Evolutionary conservation across 2,113 vertebrate species (phyloP).

Genomic region (Syngnathus typhle): DNA sequence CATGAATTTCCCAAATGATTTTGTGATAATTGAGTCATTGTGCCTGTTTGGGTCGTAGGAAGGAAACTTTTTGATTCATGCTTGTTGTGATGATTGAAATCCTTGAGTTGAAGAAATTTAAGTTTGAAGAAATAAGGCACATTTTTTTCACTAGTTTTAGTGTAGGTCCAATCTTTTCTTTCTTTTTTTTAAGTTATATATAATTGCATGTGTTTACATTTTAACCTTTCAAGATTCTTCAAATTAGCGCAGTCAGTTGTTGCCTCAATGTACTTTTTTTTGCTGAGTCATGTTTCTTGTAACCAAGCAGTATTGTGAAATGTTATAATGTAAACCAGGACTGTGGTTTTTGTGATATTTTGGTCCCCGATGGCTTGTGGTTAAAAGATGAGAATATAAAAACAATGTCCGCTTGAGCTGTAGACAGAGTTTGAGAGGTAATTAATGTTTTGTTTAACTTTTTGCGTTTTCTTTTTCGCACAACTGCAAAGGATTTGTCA

Average conservation of each 20-base stretch:
- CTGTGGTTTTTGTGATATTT: neutral
- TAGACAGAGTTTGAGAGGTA: neutral
- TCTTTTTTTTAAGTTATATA: neutral
- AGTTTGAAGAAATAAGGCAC: too few species aligned
- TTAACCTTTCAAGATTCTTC: neutral
- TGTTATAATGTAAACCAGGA: neutral
- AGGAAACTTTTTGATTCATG: neutral
- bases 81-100: too few species aligned
- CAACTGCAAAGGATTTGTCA: too few species aligned
- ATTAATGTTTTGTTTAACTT: neutral
- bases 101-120: too few species aligned
- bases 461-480: too few species aligned
- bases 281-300: neutral
- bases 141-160: too few species aligned
- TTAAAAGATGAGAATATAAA: neutral
- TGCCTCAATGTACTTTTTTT: neutral
- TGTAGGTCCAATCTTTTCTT: too few species aligned
- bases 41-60: neutral
- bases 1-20: neutral
- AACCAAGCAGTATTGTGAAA: neutral
- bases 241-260: neutral
- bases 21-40: neutral
- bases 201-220: neutral
- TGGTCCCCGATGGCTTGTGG: neutral
- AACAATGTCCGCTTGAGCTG: neutral